Conservation (phyloP, 2,888 invertebrate species). For the Coleophora flavipennella region DNA sequence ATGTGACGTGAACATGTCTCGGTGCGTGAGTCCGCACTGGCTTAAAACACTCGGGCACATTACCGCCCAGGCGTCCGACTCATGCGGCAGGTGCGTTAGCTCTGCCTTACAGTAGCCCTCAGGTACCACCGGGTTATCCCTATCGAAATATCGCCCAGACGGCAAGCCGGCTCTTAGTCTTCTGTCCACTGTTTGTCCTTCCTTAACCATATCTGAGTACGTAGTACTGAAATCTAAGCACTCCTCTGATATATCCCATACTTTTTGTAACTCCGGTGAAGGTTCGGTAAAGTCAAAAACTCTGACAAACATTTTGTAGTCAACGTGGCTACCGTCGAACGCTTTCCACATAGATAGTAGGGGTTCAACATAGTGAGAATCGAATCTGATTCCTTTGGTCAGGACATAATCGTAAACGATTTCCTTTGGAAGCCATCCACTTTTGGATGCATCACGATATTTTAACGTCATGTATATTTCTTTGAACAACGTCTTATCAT, state of each 20-base stretch:
- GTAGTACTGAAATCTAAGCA: slow-evolving; percentile 30
- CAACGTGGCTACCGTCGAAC: slow-evolving; percentile 37
- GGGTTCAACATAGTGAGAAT: slow-evolving; percentile 39
- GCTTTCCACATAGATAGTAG: slow-evolving; percentile 41
- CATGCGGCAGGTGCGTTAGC: slow-evolving; percentile 23
- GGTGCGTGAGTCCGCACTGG: slow-evolving; percentile 23
- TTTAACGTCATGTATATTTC: slow-evolving; percentile 24
- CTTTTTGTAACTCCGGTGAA: slow-evolving; percentile 32
- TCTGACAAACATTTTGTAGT: slow-evolving; percentile 46
- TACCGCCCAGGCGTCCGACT: slow-evolving; percentile 26
- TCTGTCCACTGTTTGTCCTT: slow-evolving; percentile 2
- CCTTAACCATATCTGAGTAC: slow-evolving; percentile 32
- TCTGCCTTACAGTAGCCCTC: slow-evolving; percentile 24
- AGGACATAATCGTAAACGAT: slow-evolving; percentile 41
- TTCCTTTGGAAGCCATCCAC: slow-evolving; percentile 46
- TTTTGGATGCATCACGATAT: slow-evolving; percentile 30
- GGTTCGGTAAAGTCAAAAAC: slow-evolving; percentile 38
- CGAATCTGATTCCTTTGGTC: slow-evolving; percentile 34
- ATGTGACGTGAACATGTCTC: slow-evolving; percentile 29
- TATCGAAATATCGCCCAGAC: slow-evolving; percentile 33
- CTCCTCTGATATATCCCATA: slow-evolving; percentile 24
- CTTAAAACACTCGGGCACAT: slow-evolving; percentile 27
- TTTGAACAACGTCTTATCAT: slow-evolving; percentile 19
- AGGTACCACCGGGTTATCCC: slow-evolving; percentile 25
- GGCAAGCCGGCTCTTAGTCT: slow-evolving; percentile 26